Percentiles rank a stretch among this genome's conserved stretches.
These are phyloP conservation scores for Enteromius viviparus DNA, from an alignment of 2,797 vertebrate species.

Conservation along the genomic window DNA sequence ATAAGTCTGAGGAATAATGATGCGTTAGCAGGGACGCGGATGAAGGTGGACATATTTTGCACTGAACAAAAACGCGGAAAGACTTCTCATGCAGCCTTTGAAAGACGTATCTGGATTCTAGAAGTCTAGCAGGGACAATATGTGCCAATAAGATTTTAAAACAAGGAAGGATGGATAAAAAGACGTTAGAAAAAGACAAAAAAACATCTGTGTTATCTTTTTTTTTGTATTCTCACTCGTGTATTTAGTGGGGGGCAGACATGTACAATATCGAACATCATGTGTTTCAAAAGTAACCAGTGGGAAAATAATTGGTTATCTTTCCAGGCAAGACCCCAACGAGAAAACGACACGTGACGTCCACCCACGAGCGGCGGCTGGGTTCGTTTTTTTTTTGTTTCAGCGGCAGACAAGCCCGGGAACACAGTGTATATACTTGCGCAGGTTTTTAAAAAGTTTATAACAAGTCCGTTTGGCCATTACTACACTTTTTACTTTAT, in stretches of 20 bases:
- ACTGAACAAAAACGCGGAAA: slow-evolving; percentile 87
- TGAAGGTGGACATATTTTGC: slow-evolving; percentile 82
- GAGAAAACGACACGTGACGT: slow-evolving; percentile 89
- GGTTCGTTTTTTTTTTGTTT: slow-evolving; percentile 95
- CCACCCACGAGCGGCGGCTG: slow-evolving; percentile 92
- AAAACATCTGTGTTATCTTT: slow-evolving; percentile 79
- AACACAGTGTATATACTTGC: slow-evolving; percentile 99
- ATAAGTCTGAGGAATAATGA: slow-evolving; percentile 81
- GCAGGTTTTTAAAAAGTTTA: slow-evolving; percentile 99
- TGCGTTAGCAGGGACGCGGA: slow-evolving; percentile 12
- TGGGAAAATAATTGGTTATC: slow-evolving; percentile 93
- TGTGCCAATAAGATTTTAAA: slow-evolving; percentile 85
- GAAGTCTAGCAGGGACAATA: slow-evolving; percentile 88
- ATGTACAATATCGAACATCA: slow-evolving; percentile 99
- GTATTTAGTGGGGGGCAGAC: slow-evolving; percentile 91
- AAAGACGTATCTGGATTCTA: slow-evolving; percentile 86
- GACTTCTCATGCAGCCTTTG: slow-evolving; percentile 92
- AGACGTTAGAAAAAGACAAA: slow-evolving; percentile 61
- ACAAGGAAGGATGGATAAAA: slow-evolving; percentile 53
- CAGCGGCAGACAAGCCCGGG: slow-evolving; percentile 90
- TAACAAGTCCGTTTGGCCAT: slow-evolving; percentile 99
- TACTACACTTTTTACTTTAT: slow-evolving; percentile 99
- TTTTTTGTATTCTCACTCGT: slow-evolving; percentile 91
- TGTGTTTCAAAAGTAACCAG: slow-evolving; percentile 95
- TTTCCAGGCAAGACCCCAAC: slow-evolving; percentile 94